Evolutionary conservation across 2,797 vertebrate species (phyloP).

Genomic region (Pangasius mekongensis): DNA sequence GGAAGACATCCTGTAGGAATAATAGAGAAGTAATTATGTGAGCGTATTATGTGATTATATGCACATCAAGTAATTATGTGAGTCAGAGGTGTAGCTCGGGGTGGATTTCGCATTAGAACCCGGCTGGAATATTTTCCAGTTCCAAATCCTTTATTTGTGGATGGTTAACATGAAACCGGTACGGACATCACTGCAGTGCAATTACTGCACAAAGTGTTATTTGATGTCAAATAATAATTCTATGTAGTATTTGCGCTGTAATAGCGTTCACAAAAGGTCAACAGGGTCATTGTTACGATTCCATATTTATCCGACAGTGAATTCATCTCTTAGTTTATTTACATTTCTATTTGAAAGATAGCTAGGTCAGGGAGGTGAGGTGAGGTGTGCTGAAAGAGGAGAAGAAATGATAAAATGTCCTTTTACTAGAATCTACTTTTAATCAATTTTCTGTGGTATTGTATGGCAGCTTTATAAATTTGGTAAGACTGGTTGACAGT

Average conservation of each 20-base stretch:
- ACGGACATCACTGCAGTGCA: neutral
- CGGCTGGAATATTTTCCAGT: neutral
- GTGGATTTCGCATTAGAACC: neutral
- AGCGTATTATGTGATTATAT: neutral
- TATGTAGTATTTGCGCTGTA: neutral
- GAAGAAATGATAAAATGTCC: neutral
- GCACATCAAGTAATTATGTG: neutral
- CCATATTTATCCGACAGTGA: neutral
- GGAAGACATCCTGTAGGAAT: slow-evolving; percentile 54
- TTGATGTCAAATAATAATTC: neutral
- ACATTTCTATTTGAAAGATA: neutral
- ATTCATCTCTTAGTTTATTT: neutral
- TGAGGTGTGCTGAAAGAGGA: neutral
- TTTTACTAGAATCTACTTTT: neutral
- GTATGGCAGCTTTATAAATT: no score
- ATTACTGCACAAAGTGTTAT: neutral
- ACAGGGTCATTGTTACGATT: neutral
- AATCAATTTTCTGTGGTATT: no score
- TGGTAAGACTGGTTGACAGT: no score
- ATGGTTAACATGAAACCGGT: neutral
- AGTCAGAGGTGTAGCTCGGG: neutral
- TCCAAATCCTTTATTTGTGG: neutral
- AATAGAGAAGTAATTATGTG: neutral
- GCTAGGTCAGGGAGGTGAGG: neutral
- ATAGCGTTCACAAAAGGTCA: neutral